Evolutionary conservation across 1,140 invertebrate species (phyloP), one percentile per base, ranked within the genome.

Genomic region (Probaryconus sp.): DNA sequence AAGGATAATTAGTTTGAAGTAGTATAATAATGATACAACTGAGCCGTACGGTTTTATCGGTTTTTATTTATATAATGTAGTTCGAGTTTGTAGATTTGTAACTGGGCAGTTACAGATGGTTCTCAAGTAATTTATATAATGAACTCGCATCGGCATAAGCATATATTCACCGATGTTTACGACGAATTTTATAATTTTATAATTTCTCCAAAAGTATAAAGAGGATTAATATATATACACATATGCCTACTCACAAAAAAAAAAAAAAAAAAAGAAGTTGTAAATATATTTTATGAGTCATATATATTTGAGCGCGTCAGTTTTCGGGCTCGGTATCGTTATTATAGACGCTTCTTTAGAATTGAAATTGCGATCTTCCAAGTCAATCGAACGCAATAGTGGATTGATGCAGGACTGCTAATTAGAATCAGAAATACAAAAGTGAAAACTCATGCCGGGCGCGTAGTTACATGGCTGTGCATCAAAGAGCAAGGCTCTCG

Each of bases 391-490:
- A 58, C 50, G 68, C 68, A 10, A 48, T 56, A 71, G 55, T 48
- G 35, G 56, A 16, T 61, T 63, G 67, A 58, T 50, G 17, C 31
- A 48, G 35, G 28, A 68, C 51, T 75, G 40, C n/a, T 43, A 55
- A 64, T 56, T 65, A 69, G 53, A 51, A 60, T 43, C 61, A 40
- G 26, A 38, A 7, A 18, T 48, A 73, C 51, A 13, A 53, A 53
- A 56, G 20, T 56, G 33, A 69, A 68, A 53, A 71, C 38, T 60
- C 20, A 75, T 51, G 74, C 35, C 81, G 79, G 81, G 80, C 83
- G 82, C 79, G 80, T 86, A 85, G 82, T 86, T 82, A 83, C 74
- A 86, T 87, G 86, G 86, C 86, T 88, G 86, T 88, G 86, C 82
- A 86, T 82, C 78, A 79, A 78, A 79, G 83, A 85, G 84, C 84